A percentile compares a stretch with the other conserved stretches of the same genome.
phyloP scores from a whole-genome alignment of 2,797 vertebrate species.

The Sebastes steindachneri region DNA sequence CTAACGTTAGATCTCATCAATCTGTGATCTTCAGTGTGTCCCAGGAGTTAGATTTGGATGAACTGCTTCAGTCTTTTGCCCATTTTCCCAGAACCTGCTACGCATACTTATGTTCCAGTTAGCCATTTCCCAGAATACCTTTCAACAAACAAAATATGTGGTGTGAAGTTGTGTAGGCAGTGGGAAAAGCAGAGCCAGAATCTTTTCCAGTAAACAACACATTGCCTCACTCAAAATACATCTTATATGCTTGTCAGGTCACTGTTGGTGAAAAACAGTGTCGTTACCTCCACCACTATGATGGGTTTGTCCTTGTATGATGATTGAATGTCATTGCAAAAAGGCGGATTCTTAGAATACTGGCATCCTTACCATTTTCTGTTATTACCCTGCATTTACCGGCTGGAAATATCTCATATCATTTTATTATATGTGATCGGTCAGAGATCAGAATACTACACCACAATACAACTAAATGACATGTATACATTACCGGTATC shows the following conservation, averaged over 20 bases:
- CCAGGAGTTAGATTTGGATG: background rate
- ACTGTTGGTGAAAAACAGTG: background rate
- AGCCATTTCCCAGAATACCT: constrained; percentile 18
- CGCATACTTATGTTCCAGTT: background rate
- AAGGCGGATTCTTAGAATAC: background rate
- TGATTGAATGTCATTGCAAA: constrained; percentile 16
- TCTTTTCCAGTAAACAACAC: constrained; percentile 3
- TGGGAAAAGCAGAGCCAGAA: background rate
- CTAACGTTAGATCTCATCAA: background rate
- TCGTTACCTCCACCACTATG: background rate
- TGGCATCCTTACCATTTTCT: background rate
- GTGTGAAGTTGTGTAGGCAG: constrained; percentile 36
- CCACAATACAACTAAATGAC: background rate
- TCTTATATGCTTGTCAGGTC: background rate
- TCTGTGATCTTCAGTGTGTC: background rate
- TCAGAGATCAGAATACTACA: background rate
- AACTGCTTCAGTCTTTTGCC: background rate
- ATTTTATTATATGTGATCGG: background rate
- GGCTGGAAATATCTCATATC: background rate
- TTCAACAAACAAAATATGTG: constrained; percentile 1
- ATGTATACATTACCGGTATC: background rate
- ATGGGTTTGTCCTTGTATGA: background rate
- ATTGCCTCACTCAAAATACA: background rate
- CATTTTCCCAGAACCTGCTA: background rate
- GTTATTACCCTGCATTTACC: background rate